These are phyloP conservation scores for Microctenopoma lineatum DNA, from an alignment of 2,797 vertebrate species.

Conservation along the genomic window DNA sequence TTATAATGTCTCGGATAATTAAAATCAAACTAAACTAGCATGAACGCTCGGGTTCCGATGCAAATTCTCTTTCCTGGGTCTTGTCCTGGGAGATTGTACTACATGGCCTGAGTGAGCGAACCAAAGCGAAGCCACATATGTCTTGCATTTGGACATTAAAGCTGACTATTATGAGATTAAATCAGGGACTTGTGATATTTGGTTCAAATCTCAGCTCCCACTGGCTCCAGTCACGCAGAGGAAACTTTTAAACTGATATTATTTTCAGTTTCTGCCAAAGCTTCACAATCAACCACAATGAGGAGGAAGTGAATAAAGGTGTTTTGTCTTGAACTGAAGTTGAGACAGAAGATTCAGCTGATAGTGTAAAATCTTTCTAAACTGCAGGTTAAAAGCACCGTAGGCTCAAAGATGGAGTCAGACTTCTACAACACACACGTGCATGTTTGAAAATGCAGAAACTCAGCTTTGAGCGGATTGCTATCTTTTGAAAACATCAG, in stretches of 20 bases:
- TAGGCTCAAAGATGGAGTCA: background rate
- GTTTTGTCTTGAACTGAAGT: slow-evolving; percentile 53
- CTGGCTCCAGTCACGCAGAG: slow-evolving; percentile 78
- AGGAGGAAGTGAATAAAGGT: slow-evolving; percentile 55
- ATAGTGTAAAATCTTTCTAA: slow-evolving; percentile 21
- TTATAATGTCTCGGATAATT: slow-evolving; percentile 73
- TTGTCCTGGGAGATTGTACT: slow-evolving; percentile 65
- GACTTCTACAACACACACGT: background rate
- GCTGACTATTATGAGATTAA: slow-evolving; percentile 83
- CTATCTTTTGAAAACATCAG: slow-evolving; percentile 5
- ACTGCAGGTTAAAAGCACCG: slow-evolving; percentile 30
- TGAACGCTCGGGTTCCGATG: slow-evolving; percentile 68
- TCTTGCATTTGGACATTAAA: slow-evolving; percentile 85
- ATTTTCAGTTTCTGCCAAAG: slow-evolving; percentile 53
- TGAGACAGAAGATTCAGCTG: slow-evolving; percentile 33
- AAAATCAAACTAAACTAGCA: slow-evolving; percentile 74
- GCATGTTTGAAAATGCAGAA: background rate
- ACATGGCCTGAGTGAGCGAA: slow-evolving; percentile 65
- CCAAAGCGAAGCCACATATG: slow-evolving; percentile 78
- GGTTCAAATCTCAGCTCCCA: slow-evolving; percentile 74
- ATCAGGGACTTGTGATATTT: slow-evolving; percentile 84
- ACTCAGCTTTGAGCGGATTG: background rate
- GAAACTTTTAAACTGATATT: slow-evolving; percentile 65
- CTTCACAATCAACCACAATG: slow-evolving; percentile 47
- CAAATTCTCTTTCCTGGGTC: slow-evolving; percentile 70